A percentile compares a stretch with the other conserved stretches of the same genome.
phyloP scores from a whole-genome alignment of 2,113 vertebrate species.

The Physeter macrocephalus region DNA sequence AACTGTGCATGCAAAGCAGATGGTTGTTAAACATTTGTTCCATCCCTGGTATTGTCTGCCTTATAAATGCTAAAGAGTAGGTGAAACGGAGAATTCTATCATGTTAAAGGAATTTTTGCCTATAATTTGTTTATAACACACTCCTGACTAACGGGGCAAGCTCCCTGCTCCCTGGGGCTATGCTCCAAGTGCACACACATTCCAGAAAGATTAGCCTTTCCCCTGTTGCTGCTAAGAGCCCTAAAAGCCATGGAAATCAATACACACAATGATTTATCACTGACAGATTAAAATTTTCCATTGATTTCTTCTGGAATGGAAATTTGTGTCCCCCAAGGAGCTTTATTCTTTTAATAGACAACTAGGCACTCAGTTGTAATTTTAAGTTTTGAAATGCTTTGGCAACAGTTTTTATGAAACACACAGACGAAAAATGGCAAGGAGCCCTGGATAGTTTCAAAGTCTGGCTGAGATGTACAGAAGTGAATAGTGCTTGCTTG shows the following conservation, averaged over 20 bases:
- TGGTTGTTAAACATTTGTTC: slow-evolving; percentile 52
- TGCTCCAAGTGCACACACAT: slow-evolving; percentile 4
- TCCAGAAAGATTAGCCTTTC: slow-evolving; percentile 45
- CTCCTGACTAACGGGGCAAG: not conserved
- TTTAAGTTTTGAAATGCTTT: slow-evolving; percentile 54
- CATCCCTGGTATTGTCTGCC: slow-evolving; percentile 36
- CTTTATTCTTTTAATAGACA: slow-evolving; percentile 45
- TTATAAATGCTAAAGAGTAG: slow-evolving; percentile 51
- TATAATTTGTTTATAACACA: slow-evolving; percentile 56
- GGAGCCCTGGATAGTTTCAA: slow-evolving; percentile 8
- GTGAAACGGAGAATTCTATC: slow-evolving; percentile 25
- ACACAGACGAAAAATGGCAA: slow-evolving; percentile 38
- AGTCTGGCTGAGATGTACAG: slow-evolving; percentile 9
- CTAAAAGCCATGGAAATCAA: slow-evolving; percentile 49
- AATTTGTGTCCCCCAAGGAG: slow-evolving; percentile 10
- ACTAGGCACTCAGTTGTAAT: not conserved
- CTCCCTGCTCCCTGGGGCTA: not conserved
- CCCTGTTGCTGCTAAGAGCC: slow-evolving; percentile 27
- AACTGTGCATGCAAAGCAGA: slow-evolving; percentile 57
- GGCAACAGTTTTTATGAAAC: slow-evolving; percentile 25
- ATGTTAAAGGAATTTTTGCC: slow-evolving; percentile 16
- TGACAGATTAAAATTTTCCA: slow-evolving; percentile 44
- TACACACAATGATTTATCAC: slow-evolving; percentile 53
- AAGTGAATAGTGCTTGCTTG: not conserved
- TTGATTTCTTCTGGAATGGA: slow-evolving; percentile 2